These are phyloP conservation scores for Ephestia elutella DNA, from an alignment of 1,140 invertebrate species.

Conservation along the genomic window DNA sequence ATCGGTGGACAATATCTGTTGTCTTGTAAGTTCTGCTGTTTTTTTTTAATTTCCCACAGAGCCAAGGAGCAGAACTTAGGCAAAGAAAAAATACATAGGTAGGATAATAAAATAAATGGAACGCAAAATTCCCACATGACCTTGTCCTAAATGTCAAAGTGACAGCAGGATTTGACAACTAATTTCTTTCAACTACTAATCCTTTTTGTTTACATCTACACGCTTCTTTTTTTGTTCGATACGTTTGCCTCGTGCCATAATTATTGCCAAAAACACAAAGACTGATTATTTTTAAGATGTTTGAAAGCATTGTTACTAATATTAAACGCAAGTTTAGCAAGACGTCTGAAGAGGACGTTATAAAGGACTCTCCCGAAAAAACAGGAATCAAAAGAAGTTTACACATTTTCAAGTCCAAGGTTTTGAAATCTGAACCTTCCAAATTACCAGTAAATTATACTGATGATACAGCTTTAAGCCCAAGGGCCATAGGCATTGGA, in stretches of 20 bases:
- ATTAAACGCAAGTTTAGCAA: constrained; percentile 76
- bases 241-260: constrained; percentile 28
- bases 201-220: constrained; percentile 19
- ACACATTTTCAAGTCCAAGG: constrained; percentile 57
- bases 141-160: constrained; percentile 70
- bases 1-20: constrained; percentile 77
- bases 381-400: constrained; percentile 66
- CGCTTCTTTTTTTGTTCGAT: constrained; percentile 15
- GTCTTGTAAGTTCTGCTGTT: constrained; percentile 55
- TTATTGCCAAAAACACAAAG: constrained; percentile 57
- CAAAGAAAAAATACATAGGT: too few species aligned
- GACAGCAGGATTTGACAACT: constrained; percentile 37
- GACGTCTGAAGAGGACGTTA: constrained; percentile 40
- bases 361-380: constrained; percentile 44
- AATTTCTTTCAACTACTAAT: constrained; percentile 12
- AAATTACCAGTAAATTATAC: constrained; percentile 30
- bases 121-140: constrained; percentile 33
- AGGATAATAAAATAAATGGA: constrained; percentile 14
- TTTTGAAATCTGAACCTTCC: constrained; percentile 51
- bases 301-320: constrained; percentile 58
- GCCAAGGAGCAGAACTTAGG: too few species aligned
- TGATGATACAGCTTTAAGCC: constrained; percentile 55
- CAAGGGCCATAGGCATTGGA: constrained; percentile 50
- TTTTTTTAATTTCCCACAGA: constrained; percentile 12
- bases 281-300: constrained; percentile 67